phyloP scores from a whole-genome alignment of 2,797 vertebrate species.

The Eulemur coronatus region DNA sequence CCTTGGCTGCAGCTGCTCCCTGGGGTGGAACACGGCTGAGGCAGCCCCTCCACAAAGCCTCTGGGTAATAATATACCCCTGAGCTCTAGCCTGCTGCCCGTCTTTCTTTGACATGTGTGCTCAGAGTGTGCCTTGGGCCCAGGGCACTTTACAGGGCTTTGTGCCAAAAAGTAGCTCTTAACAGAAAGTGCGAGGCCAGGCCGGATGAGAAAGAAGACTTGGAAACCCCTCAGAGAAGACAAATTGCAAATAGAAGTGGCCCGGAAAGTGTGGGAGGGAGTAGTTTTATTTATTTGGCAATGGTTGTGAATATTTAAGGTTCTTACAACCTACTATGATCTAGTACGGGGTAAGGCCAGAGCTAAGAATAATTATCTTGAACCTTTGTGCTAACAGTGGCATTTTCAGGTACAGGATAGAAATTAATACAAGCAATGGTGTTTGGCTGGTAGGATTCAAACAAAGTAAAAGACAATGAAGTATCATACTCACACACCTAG shows the following conservation, averaged over 20 bases:
- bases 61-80: rapidly evolving
- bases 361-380: neutral
- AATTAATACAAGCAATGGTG: neutral
- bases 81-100: neutral
- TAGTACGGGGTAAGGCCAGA: neutral
- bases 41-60: neutral
- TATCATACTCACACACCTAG: neutral
- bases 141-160: neutral
- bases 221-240: neutral
- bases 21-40: neutral
- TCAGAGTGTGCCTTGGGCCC: neutral
- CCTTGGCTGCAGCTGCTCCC: too few species aligned
- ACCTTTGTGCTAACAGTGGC: neutral
- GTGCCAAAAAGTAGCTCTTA: neutral
- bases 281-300: neutral
- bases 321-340: neutral
- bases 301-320: neutral
- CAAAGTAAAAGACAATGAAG: neutral
- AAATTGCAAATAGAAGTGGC: neutral
- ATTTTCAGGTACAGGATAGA: neutral
- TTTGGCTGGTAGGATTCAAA: neutral
- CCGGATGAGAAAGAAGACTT: neutral
- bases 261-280: neutral
- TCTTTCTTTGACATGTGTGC: neutral
- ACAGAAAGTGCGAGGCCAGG: neutral